Evolutionary conservation across 2,113 vertebrate genomes (phyloP).

Genomic region (Plestiodon gilberti): DNA sequence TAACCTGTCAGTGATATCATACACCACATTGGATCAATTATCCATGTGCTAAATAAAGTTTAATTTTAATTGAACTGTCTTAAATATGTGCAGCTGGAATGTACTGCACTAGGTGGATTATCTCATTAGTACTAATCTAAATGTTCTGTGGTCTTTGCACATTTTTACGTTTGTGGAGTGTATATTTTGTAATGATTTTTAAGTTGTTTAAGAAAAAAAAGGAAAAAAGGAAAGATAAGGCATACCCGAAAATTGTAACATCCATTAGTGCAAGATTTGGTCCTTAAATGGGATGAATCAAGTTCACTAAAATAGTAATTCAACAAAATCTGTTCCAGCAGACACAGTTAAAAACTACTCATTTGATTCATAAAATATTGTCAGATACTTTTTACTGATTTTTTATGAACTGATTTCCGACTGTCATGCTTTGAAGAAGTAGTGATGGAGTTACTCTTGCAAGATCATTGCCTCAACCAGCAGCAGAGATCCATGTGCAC

Average conservation of each 20-base stretch:
- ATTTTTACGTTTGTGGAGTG: conserved; percentile 64
- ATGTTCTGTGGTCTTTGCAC: conserved; percentile 65
- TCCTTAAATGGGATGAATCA: conserved; percentile 61
- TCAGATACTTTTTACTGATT: not conserved
- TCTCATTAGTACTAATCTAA: conserved; percentile 75
- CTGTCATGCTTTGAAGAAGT: not conserved
- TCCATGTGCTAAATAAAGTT: conserved; percentile 74
- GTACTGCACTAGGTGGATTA: conserved; percentile 68
- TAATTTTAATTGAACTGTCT: conserved; percentile 71
- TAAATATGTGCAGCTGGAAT: conserved; percentile 71
- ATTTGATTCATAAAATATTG: not conserved
- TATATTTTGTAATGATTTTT: conserved; percentile 64
- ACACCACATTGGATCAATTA: conserved; percentile 71
- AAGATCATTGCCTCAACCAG: not conserved
- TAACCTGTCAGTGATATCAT: conserved; percentile 63
- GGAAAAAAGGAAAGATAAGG: conserved; percentile 54
- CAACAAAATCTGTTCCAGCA: conserved; percentile 61
- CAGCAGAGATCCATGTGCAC: not conserved
- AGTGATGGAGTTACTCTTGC: not conserved
- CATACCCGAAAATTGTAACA: conserved; percentile 60
- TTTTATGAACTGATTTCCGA: not conserved
- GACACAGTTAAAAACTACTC: conserved; percentile 15
- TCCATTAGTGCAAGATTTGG: conserved; percentile 54
- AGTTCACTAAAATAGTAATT: conserved; percentile 59
- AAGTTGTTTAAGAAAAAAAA: conserved; percentile 52